A percentile compares a stretch with the other conserved stretches of the same genome.
These are phyloP conservation scores for Carassius auratus DNA, from an alignment of 2,113 vertebrate species.

Conservation along the genomic window DNA sequence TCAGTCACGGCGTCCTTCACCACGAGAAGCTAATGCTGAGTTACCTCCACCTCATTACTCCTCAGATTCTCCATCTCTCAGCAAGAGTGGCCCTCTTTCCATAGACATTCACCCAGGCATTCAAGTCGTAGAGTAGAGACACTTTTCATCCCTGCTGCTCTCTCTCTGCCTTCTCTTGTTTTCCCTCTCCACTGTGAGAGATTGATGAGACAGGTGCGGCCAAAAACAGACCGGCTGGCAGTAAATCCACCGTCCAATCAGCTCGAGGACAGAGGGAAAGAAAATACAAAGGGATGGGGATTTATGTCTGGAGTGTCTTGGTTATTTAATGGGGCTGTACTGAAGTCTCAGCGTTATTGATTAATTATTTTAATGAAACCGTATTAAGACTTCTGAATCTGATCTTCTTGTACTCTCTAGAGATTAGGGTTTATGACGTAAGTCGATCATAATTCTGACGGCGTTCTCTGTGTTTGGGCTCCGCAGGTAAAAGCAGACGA, in stretches of 20 bases:
- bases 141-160: not conserved
- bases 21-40: not conserved
- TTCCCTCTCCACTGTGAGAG: not conserved
- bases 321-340: not conserved
- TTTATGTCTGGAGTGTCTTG: constrained; percentile 17
- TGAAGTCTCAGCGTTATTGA: not conserved
- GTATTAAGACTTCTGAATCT: not conserved
- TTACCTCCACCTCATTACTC: not conserved
- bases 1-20: not conserved
- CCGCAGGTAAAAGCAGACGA: constrained; percentile 89
- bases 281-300: constrained; percentile 19
- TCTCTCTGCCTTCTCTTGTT: not conserved
- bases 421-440: constrained; percentile 37
- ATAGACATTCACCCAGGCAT: not conserved
- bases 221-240: constrained; percentile 1
- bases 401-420: not conserved
- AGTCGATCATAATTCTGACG: constrained; percentile 49
- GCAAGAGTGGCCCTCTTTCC: not conserved
- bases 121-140: not conserved
- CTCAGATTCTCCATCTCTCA: not conserved
- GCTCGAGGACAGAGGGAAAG: constrained; percentile 30
- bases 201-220: constrained; percentile 24
- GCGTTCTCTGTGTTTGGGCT: constrained; percentile 51
- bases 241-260: constrained; percentile 23
- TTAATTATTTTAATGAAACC: constrained; percentile 24